phyloP scores from a whole-genome alignment of 1,140 invertebrate genomes.

The Leptopilina boulardi region DNA sequence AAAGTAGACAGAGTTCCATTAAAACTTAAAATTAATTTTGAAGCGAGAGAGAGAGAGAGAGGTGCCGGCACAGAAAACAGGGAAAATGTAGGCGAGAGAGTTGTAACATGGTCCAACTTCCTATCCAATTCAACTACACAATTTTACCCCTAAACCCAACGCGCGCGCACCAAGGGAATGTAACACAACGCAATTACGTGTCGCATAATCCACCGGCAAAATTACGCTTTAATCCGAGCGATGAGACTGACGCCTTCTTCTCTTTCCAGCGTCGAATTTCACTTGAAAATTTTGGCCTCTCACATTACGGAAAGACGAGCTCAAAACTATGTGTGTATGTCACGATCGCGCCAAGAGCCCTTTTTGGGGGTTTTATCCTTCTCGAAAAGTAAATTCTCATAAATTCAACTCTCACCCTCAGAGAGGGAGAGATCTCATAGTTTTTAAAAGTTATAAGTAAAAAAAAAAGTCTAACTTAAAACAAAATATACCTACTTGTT shows the following conservation, averaged over 20 bases:
- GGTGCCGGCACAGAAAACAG: constrained; percentile 38
- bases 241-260: constrained; percentile 46
- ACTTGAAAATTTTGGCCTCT: constrained; percentile 46
- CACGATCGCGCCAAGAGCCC: no score
- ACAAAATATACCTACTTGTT: no score
- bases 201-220: constrained; percentile 71
- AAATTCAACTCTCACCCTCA: no score
- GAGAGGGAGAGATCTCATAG: no score
- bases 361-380: no score
- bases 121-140: constrained; percentile 71
- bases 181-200: constrained; percentile 74
- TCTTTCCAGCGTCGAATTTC: constrained; percentile 55
- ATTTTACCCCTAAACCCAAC: constrained; percentile 69
- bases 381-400: no score
- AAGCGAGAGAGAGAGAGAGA: constrained; percentile 48
- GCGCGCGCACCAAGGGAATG: constrained; percentile 65
- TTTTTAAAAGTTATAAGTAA: no score
- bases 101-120: constrained; percentile 61
- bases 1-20: constrained; percentile 67
- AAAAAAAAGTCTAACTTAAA: no score
- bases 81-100: constrained; percentile 38
- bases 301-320: constrained; percentile 9
- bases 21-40: constrained; percentile 73
- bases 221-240: constrained; percentile 72
- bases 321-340: neutral